These are phyloP conservation scores for Mantis religiosa DNA, from an alignment of 2,888 invertebrate genomes.

Conservation along the genomic window DNA sequence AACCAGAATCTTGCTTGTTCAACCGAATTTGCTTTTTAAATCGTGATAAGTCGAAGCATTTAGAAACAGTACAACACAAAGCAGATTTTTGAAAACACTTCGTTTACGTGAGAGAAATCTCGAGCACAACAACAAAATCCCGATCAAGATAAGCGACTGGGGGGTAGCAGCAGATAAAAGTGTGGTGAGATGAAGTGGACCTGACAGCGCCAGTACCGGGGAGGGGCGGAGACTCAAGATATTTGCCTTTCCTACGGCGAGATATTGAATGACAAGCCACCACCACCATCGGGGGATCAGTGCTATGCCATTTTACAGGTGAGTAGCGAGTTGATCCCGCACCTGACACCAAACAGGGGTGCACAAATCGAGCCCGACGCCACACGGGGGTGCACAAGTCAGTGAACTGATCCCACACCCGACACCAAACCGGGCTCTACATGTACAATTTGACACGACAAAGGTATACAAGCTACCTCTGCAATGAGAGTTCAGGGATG, in stretches of 20 bases:
- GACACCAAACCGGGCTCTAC: not conserved
- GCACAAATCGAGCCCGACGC: not conserved
- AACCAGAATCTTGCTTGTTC: too few species aligned
- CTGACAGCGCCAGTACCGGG: not conserved
- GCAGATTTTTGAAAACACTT: too few species aligned
- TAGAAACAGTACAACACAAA: too few species aligned
- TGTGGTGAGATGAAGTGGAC: slow-evolving; percentile 2
- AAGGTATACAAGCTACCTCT: not conserved
- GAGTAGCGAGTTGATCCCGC: not conserved
- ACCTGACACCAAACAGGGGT: not conserved
- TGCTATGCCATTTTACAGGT: not conserved
- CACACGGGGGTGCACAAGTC: not conserved
- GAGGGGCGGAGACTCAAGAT: not conserved
- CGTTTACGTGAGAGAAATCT: not conserved
- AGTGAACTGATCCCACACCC: not conserved
- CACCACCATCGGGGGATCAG: not conserved
- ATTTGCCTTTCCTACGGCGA: not conserved
- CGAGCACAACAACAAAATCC: not conserved
- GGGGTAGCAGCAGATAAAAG: not conserved
- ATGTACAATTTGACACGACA: not conserved
- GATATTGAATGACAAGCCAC: slow-evolving; percentile 1
- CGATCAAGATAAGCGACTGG: slow-evolving; percentile 1
- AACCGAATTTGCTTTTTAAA: too few species aligned
- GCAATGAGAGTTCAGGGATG: not conserved
- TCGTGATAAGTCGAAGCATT: too few species aligned